Evolutionary conservation across 2,888 invertebrate species (phyloP), one percentile per base, ranked within the genome.

Genomic region (Polymixis lichenea): DNA sequence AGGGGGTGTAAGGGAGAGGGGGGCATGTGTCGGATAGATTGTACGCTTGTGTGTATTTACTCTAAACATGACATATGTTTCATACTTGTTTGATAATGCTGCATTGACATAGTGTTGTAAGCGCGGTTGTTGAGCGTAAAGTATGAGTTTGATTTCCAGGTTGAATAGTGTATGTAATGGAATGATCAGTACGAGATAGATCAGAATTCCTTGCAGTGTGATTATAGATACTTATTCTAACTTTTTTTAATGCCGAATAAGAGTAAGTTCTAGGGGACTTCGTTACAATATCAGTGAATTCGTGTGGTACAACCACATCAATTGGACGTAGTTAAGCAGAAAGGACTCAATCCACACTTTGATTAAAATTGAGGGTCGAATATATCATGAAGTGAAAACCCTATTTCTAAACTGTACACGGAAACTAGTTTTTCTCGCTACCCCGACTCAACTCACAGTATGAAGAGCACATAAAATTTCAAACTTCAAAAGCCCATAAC

Each of bases 41-140:
- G 66, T 61, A 79, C 64, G 38, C 60, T 71, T 53, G 56, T 46
- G 62, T 61, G 55, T 51, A 58, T 46, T 82, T 77, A 56, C 56
- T 49, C 66, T 62, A 83, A 82, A 64, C 62, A 82, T 77, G 76
- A 67, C 78, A 25, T 74, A 74, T 58, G 51, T 46, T 56, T 25
- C 49, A 67, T 51, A 62, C 32, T 67, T 56, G 61, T 46, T 62
- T 22, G 43, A 32, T 61, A 67, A 83, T 56, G 51, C 67, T 58
- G 51, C 64, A n/a, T 22, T 51, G 62, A 15, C n/a, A n/a, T 25
- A 22, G 13, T 22, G 49, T 28, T n/a, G 28, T 15, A n/a, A 61
- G 25, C 32, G 15, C 4, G 55, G 38, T 46, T 61, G 32, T 32
- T 71, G 22, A 38, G 17, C 25, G 25, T 19, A 22, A 71, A 61